A percentile compares a stretch with the other conserved stretches of the same genome.
These are phyloP conservation scores for Psittacara wagleri DNA, from an alignment of 2,113 vertebrate species.

Conservation along the genomic window DNA sequence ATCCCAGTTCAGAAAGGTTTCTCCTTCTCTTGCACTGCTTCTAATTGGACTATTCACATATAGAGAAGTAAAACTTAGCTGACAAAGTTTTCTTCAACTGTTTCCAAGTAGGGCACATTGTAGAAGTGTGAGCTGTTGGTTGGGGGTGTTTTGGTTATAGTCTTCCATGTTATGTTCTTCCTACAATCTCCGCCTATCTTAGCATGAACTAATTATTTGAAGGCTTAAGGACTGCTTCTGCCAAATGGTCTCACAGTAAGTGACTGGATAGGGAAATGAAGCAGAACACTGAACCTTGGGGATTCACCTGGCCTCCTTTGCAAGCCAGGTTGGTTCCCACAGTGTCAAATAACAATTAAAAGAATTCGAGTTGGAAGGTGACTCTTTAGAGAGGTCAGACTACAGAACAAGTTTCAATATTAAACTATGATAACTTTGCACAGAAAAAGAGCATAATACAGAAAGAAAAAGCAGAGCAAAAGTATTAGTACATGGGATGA, in stretches of 20 bases:
- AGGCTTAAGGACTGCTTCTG: constrained; percentile 65
- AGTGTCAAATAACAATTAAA: constrained; percentile 68
- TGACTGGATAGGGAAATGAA: constrained; percentile 70
- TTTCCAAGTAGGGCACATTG: constrained; percentile 80
- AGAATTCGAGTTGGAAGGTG: constrained; percentile 68
- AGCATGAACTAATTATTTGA: constrained; percentile 83
- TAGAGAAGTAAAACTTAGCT: not conserved
- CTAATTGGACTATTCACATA: not conserved
- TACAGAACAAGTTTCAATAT: constrained; percentile 53
- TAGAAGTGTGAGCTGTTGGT: not conserved
- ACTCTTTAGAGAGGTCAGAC: constrained; percentile 65
- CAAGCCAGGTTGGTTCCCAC: constrained; percentile 66
- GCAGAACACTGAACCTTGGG: constrained; percentile 73
- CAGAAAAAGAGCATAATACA: not conserved
- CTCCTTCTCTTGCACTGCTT: not conserved
- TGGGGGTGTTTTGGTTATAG: not conserved
- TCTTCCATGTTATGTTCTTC: constrained; percentile 48
- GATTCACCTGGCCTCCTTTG: constrained; percentile 76
- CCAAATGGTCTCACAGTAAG: constrained; percentile 83
- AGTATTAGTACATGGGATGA: not conserved
- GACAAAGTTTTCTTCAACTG: constrained; percentile 68
- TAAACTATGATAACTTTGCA: not conserved
- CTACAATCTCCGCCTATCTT: constrained; percentile 54
- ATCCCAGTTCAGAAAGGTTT: not conserved
- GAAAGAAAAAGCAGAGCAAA: not conserved